Base-by-base conservation (phyloP, 2,888 invertebrate genomes). In the Troilus luridus region DNA sequence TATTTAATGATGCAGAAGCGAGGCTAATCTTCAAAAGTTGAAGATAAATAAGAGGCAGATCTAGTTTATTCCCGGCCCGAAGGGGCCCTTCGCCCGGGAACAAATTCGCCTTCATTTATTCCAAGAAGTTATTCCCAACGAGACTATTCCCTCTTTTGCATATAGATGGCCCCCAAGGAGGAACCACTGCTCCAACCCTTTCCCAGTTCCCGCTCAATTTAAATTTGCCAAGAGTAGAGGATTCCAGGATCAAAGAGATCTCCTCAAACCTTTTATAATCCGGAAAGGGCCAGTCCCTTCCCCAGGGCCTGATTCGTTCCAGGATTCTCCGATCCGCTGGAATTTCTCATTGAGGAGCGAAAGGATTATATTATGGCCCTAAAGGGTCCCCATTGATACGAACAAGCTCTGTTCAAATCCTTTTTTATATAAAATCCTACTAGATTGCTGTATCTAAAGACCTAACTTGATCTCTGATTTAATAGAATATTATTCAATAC, bases 191-290 rank as follows among this genome's bases (percentile, higher is more conserved):
- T 85, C 56, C 85, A 85, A 85, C 85, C 85, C 85, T 85, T 85
- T 85, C 56, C 85, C 85, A 56, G 56, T 58, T 85, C 85, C n/a
- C 54, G 85, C 85, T 85, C 85, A 85, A 85, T 85, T 85, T 85
- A 85, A 85, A 85, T 56, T 85, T 85, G 85, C 85, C 85, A 85
- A 85, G 85, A 85, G 85, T 56, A 56, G 56, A 58, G 85, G 85
- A 85, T 85, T 85, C 85, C n/a, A 12, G 85, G 85, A 85, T 85
- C 85, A 85, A 85, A 85, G 85, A 85, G 85, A 85, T 85, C 85
- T 85, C 56, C 85, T 58, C 56, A 58, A 85, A 85, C 85, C 85
- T 85, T 85, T 85, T 85, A 85, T 85, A 85, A 85, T 58, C 56
- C 56, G 85, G 85, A 58, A 85, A 85, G 85, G 85, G 56, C 85